Conservation (phyloP, 2,113 vertebrate genomes). For the Pelodiscus sinensis region DNA sequence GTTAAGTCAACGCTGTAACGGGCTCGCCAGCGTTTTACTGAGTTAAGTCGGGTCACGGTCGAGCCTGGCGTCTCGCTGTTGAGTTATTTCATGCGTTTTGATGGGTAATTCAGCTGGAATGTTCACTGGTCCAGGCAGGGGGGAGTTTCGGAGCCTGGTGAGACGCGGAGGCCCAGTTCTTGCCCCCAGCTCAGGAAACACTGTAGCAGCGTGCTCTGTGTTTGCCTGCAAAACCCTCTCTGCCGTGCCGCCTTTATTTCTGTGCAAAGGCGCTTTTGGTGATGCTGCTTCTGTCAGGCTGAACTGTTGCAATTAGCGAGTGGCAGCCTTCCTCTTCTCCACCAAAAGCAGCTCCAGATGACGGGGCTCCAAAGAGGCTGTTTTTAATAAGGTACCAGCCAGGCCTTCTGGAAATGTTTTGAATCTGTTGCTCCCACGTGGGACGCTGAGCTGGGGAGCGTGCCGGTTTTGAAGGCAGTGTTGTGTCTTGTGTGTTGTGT, state of each 20-base stretch:
- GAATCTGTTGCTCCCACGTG: too few relatives aligned
- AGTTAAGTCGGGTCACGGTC: not conserved
- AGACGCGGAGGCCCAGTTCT: not conserved
- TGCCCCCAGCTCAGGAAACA: not conserved
- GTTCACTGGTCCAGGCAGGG: slow-evolving; percentile 23
- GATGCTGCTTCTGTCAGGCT: not conserved
- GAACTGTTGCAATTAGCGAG: slow-evolving; percentile 30
- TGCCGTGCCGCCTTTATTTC: slow-evolving; percentile 10
- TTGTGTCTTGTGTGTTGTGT: not conserved
- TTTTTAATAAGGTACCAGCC: too few relatives aligned
- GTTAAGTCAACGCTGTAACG: not conserved
- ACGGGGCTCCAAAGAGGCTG: not conserved
- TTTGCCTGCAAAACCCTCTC: slow-evolving; percentile 20
- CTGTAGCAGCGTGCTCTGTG: not conserved
- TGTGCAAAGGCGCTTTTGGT: not conserved
- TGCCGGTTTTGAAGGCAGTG: not conserved
- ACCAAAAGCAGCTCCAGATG: not conserved
- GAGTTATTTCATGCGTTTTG: slow-evolving; percentile 33
- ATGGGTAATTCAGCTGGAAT: slow-evolving; percentile 8
- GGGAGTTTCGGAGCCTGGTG: not conserved
- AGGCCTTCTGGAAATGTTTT: not conserved
- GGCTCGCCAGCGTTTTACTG: not conserved
- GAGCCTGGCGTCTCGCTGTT: not conserved
- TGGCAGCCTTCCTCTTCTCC: not conserved
- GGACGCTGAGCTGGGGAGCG: not conserved